phyloP scores from a whole-genome alignment of 2,888 invertebrate species.

The Andrena chrysosceles region DNA sequence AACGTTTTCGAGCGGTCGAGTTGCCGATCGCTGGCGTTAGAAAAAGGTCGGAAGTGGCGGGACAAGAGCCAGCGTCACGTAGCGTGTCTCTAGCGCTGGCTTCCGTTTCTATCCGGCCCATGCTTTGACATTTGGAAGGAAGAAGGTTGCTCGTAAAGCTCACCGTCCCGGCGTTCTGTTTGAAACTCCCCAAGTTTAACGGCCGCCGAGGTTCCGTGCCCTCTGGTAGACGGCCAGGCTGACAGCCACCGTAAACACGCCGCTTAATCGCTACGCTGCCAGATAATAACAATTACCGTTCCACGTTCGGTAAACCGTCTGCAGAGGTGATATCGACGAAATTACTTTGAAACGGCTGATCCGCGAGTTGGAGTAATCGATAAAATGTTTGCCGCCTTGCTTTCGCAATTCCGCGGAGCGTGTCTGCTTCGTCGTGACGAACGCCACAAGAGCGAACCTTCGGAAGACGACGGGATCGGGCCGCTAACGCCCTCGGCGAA shows the following conservation, averaged over 20 bases:
- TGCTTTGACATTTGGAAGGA: slow-evolving; percentile 50
- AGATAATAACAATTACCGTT: slow-evolving; percentile 26
- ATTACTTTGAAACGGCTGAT: not conserved
- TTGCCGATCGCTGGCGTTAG: slow-evolving; percentile 12
- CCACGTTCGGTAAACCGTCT: not conserved
- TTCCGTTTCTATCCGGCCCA: slow-evolving; percentile 29
- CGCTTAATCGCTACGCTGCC: slow-evolving; percentile 16
- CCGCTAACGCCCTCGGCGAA: slow-evolving; percentile 1
- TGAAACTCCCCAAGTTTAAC: slow-evolving; percentile 55
- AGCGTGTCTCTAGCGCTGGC: not conserved
- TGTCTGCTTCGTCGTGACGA: not conserved
- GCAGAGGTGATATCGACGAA: not conserved
- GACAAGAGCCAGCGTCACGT: slow-evolving; percentile 13
- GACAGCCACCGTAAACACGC: slow-evolving; percentile 44
- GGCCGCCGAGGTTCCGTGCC: slow-evolving; percentile 41
- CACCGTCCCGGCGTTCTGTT: slow-evolving; percentile 35
- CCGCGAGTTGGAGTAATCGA: not conserved
- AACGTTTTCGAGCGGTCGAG: not conserved
- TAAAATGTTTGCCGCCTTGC: not conserved
- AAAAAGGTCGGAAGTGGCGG: slow-evolving; percentile 33
- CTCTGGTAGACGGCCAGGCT: slow-evolving; percentile 17
- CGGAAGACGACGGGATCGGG: not conserved
- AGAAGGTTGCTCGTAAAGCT: slow-evolving; percentile 53
- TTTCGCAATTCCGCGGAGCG: not conserved
- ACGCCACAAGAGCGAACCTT: not conserved